These are phyloP conservation scores for Epizoanthus rinbou DNA, from an alignment of 92 coral and sea anemone species.

Conservation along the genomic window DNA sequence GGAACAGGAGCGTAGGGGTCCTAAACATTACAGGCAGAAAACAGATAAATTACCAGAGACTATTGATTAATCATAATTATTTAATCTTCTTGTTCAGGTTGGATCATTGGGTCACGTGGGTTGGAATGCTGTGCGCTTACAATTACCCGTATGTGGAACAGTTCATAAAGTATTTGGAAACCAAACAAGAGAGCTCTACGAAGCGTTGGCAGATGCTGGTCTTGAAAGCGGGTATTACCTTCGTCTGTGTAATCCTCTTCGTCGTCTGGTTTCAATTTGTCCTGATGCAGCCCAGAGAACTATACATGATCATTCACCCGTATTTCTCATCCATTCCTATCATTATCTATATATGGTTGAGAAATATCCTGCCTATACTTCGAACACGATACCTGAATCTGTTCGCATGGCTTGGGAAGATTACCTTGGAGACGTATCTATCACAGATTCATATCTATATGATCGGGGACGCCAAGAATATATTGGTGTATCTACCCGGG, in stretches of 20 bases:
- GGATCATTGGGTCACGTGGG: slow-evolving; percentile 87
- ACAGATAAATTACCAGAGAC: too few relatives aligned
- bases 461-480: slow-evolving; percentile 89
- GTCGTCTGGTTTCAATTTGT: slow-evolving; percentile 80
- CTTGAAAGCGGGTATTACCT: slow-evolving; percentile 61
- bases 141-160: slow-evolving; percentile 88
- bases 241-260: slow-evolving; percentile 56
- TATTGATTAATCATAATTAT: too few relatives aligned
- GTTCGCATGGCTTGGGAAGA: slow-evolving; percentile 95
- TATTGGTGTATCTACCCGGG: slow-evolving; percentile 75
- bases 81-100: slow-evolving; percentile 47
- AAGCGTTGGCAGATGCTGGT: slow-evolving; percentile 48
- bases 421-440: slow-evolving; percentile 90
- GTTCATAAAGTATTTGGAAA: slow-evolving; percentile 77
- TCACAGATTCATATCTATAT: slow-evolving; percentile 97
- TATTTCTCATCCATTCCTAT: slow-evolving; percentile 86
- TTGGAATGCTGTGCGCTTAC: slow-evolving; percentile 92
- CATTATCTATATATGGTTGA: slow-evolving; percentile 80
- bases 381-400: slow-evolving; percentile 82
- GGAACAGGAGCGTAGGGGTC: too few relatives aligned
- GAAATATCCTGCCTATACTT: slow-evolving; percentile 80
- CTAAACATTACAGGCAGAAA: too few relatives aligned
- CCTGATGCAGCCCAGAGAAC: slow-evolving; percentile 64
- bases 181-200: slow-evolving; percentile 63
- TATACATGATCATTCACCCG: slow-evolving; percentile 82